These are phyloP conservation scores for Creontiades dilutus DNA, from an alignment of 2,888 invertebrate genomes.

Conservation along the genomic window DNA sequence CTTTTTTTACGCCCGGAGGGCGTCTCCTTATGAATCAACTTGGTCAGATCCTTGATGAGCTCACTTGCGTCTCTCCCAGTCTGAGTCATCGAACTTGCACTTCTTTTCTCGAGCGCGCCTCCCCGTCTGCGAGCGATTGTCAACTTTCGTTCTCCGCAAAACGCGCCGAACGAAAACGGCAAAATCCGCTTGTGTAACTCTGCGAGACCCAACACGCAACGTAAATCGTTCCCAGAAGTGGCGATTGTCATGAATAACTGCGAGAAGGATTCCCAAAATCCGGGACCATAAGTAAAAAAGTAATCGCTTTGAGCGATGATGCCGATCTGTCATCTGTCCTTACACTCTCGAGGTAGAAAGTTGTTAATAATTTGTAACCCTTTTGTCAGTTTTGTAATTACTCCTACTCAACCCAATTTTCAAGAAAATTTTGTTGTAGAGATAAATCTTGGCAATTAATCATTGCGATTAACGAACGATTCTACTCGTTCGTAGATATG, in stretches of 20 bases:
- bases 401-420: no score
- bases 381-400: no score
- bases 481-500: no score
- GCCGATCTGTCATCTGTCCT: no score
- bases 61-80: slow-evolving; percentile 33
- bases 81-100: slow-evolving; percentile 51
- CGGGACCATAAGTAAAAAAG: no score
- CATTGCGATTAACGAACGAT: no score
- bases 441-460: no score
- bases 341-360: no score
- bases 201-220: background rate
- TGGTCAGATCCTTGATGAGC: slow-evolving; percentile 46
- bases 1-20: background rate
- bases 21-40: slow-evolving; percentile 46
- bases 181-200: slow-evolving; percentile 18
- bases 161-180: background rate
- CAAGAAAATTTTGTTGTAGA: no score
- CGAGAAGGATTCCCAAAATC: no score
- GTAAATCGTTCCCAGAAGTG: background rate
- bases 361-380: no score
- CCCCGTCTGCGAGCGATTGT: slow-evolving; percentile 1
- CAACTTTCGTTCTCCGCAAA: slow-evolving; percentile 9
- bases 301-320: no score
- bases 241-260: background rate
- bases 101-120: background rate